Percentiles rank a stretch among this genome's conserved stretches.
Conservation (phyloP, 1,140 invertebrate genomes). For the Reticulitermes speratus region DNA sequence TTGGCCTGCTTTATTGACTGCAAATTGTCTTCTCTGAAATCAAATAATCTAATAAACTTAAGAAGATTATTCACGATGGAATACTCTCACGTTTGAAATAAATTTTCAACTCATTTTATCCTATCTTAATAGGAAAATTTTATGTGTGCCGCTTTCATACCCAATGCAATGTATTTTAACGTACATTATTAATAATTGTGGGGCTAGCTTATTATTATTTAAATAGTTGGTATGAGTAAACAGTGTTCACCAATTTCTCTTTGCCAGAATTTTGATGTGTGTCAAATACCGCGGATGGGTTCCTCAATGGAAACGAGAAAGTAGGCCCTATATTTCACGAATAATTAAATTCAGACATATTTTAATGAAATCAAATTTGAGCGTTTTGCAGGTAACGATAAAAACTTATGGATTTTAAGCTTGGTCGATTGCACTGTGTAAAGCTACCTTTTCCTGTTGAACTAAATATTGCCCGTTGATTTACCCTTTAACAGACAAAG, state of each 20-base stretch:
- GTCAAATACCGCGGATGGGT: background rate
- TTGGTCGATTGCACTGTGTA: background rate
- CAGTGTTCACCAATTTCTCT: background rate
- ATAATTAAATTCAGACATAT: background rate
- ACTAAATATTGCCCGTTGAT: too few relatives aligned
- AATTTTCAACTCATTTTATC: background rate
- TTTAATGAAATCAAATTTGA: background rate
- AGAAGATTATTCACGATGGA: background rate
- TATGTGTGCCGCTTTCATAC: background rate
- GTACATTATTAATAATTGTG: background rate
- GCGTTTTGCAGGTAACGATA: background rate
- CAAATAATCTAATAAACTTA: background rate
- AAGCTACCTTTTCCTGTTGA: too few relatives aligned
- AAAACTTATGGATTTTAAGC: background rate
- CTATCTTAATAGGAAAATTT: background rate
- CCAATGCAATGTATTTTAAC: background rate
- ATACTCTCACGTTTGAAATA: background rate
- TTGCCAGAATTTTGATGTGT: background rate
- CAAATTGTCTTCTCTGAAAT: background rate
- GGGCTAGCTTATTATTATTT: background rate
- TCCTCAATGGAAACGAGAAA: background rate
- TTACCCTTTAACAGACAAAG: too few relatives aligned
- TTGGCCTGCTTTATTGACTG: background rate
- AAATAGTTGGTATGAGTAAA: background rate
- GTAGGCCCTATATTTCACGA: background rate